Conservation (phyloP, 2,888 invertebrate genomes). For the Cataglyphis rosenhaueri region DNA sequence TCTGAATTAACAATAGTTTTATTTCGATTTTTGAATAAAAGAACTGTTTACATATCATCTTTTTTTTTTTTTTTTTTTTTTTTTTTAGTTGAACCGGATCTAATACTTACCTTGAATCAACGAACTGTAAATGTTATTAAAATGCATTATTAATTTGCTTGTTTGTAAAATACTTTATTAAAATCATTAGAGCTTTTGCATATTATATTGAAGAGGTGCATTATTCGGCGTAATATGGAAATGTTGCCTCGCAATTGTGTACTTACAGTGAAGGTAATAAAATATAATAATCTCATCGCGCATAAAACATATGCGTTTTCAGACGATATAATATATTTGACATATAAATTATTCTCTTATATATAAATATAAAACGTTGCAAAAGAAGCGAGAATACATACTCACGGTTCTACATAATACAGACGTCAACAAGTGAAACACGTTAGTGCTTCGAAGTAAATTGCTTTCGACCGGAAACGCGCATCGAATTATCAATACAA, state of each 20-base stretch:
- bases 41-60: neutral
- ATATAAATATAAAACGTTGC: neutral
- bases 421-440: conserved; percentile 1
- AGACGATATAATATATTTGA: neutral
- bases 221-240: conserved; percentile 37
- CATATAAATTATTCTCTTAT: conserved; percentile 25
- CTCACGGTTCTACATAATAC: neutral
- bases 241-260: conserved; percentile 36
- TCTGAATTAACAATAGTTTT: neutral
- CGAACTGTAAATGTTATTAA: neutral
- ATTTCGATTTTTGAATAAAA: neutral
- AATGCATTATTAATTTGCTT: neutral
- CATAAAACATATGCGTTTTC: neutral
- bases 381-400: neutral
- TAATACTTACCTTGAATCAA: neutral
- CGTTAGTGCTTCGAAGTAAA: conserved; percentile 17
- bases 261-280: conserved; percentile 18
- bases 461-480: conserved; percentile 11
- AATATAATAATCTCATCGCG: conserved; percentile 40
- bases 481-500: conserved; percentile 28
- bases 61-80: neutral
- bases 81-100: neutral
- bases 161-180: conserved; percentile 32
- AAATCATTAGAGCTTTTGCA: neutral
- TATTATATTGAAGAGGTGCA: conserved; percentile 18